Conservation (phyloP, 2,888 invertebrate genomes). For the Conchocele bisecta region DNA sequence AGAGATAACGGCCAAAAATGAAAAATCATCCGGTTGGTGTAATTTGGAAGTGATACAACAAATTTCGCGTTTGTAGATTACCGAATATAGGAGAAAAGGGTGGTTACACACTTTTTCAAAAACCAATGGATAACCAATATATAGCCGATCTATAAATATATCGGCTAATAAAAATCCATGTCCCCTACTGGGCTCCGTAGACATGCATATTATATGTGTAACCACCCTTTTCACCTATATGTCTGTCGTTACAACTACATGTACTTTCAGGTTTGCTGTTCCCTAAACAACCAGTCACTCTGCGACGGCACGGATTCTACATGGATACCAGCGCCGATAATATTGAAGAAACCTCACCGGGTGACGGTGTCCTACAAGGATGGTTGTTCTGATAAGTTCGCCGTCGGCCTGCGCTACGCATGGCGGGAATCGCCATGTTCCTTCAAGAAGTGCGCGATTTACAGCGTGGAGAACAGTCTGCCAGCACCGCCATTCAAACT, state of each 20-base stretch:
- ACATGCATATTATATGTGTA: too few species aligned
- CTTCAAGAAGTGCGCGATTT: conserved; percentile 68
- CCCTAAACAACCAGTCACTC: conserved; percentile 43
- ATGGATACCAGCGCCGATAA: conserved; percentile 64
- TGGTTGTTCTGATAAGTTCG: conserved; percentile 47
- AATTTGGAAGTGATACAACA: too few species aligned
- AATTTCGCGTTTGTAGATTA: too few species aligned
- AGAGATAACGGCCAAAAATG: too few species aligned
- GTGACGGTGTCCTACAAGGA: conserved; percentile 53
- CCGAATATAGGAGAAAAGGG: too few species aligned
- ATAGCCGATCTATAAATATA: too few species aligned
- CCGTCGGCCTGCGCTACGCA: conserved; percentile 63
- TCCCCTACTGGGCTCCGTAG: too few species aligned
- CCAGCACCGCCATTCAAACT: conserved; percentile 65
- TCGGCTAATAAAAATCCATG: too few species aligned
- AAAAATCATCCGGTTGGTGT: too few species aligned
- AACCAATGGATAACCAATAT: too few species aligned
- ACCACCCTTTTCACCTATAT: neutral
- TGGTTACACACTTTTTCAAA: too few species aligned
- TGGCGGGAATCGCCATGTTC: conserved; percentile 72
- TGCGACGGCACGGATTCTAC: conserved; percentile 47
- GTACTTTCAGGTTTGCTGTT: conserved; percentile 57
- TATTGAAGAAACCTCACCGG: conserved; percentile 27
- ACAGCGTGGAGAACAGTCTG: conserved; percentile 57
- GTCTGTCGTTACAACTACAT: neutral